Evolutionary conservation across 1,140 invertebrate genomes (phyloP).

Genomic region (Geopemphigus sp.): DNA sequence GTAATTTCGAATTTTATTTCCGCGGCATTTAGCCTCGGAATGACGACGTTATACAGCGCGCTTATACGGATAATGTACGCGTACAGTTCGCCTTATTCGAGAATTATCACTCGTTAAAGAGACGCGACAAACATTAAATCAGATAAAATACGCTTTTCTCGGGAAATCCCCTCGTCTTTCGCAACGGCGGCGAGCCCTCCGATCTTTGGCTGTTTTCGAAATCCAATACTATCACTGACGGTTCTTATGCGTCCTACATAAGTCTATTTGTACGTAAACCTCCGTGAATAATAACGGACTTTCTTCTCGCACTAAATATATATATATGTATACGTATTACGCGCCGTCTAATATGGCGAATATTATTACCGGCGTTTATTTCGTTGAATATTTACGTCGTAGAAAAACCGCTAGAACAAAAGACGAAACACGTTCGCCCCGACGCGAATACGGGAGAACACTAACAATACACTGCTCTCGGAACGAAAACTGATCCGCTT

Average conservation of each 20-base stretch:
- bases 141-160: constrained; percentile 16
- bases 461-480: too few species aligned
- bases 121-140: background rate
- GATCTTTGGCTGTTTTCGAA: background rate
- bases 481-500: too few species aligned
- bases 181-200: background rate
- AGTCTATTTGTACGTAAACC: background rate
- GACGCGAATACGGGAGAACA: too few species aligned
- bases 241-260: background rate
- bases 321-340: too few species aligned
- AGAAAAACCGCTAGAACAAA: too few species aligned
- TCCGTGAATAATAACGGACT: background rate
- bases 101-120: background rate
- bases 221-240: background rate
- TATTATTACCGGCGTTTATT: too few species aligned
- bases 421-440: too few species aligned
- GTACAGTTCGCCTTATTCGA: background rate
- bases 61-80: too few species aligned
- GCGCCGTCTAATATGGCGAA: too few species aligned
- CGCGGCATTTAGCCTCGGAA: too few species aligned
- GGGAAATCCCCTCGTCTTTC: background rate
- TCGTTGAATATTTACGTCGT: too few species aligned
- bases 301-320: background rate
- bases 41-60: too few species aligned
- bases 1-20: background rate